A percentile compares a stretch with the other conserved stretches of the same genome.
phyloP scores from a whole-genome alignment of 1,140 invertebrate species.

The Drosophila ficusphila region DNA sequence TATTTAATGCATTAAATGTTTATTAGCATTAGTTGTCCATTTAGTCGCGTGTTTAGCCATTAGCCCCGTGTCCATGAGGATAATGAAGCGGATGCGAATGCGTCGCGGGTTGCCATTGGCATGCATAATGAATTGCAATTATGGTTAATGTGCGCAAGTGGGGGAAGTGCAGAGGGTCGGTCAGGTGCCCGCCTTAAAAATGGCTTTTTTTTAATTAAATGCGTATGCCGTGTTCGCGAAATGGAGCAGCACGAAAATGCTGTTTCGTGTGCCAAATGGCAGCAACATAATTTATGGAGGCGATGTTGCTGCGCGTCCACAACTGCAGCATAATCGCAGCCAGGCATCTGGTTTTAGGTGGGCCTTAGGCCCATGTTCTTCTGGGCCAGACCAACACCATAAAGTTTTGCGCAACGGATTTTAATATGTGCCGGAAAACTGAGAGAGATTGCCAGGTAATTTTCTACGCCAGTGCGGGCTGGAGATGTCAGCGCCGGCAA shows the following conservation, averaged over 20 bases:
- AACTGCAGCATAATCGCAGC: slow-evolving; percentile 30
- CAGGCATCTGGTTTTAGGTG: slow-evolving; percentile 3
- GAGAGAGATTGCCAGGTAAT: slow-evolving; percentile 26
- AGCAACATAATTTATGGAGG: slow-evolving; percentile 58
- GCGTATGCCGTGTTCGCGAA: slow-evolving; percentile 23
- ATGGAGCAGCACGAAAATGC: slow-evolving; percentile 30
- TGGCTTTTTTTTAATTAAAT: slow-evolving; percentile 47
- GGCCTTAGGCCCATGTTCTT: not conserved
- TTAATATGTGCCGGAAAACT: slow-evolving; percentile 6
- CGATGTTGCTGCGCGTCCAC: slow-evolving; percentile 10
- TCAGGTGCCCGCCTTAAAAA: slow-evolving; percentile 32
- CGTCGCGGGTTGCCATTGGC: slow-evolving; percentile 12
- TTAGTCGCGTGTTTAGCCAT: slow-evolving; percentile 31
- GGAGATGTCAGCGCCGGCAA: slow-evolving; percentile 20
- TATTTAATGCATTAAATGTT: slow-evolving; percentile 55
- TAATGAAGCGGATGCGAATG: slow-evolving; percentile 35
- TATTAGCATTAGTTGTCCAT: slow-evolving; percentile 38
- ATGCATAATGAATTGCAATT: slow-evolving; percentile 58
- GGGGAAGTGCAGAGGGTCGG: not conserved
- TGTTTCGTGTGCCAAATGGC: slow-evolving; percentile 47
- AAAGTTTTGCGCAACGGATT: not conserved
- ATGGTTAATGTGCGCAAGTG: slow-evolving; percentile 43
- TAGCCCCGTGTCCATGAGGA: slow-evolving; percentile 15
- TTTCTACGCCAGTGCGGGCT: slow-evolving; percentile 9
- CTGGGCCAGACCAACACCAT: slow-evolving; percentile 18